Evolutionary conservation across 2,113 vertebrate species (phyloP), one percentile per base, ranked within the genome.

Genomic region (Orthochromis malagaraziensis): DNA sequence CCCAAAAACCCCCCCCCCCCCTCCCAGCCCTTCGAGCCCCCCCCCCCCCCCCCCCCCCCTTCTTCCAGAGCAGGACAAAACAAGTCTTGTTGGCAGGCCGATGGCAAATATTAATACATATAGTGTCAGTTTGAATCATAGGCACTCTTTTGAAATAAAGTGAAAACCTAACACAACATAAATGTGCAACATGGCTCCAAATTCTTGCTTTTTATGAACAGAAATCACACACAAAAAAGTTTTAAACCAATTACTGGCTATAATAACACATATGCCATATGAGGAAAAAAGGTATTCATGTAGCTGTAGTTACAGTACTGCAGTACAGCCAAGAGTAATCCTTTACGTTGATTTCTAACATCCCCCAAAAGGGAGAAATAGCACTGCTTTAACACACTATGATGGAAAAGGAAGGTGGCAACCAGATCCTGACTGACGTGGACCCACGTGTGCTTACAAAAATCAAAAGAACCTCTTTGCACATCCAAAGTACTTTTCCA

Each of bases 91-190:
- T 4, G 38, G n/a, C 80, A 42, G 75, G 82, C 79, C 7, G 11
- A 70, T 88, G 81, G 68, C 87, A 88, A 82, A 93, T 87, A 85
- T 91, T 87, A 92, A 93, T 89, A 88, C 87, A 91, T 90, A 88
- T 26, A 88, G 79, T 73, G 81, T 7, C 2, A 45, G 38, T 87
- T 53, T 73, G 79, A 35, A 75, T 31, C 42, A 1, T 42, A 38
- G 35, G 57, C 82, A 81, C 53, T 88, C 70, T 89, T 85, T 83
- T 35, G 77, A 87, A 82, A 82, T 31, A 19, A 3, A 68, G 29
- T 79, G 10, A 58, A 10, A 7, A 11, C 7, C 49, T 54, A 89
- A 58, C 80, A 45, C 58, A 40, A 51, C 26, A 49, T 79, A 51
- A 89, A 13, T 21, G 19, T 29, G 2, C 24, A 45, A 75, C 16